Conservation (phyloP, 30 jellyfish, hydroid and myxozoan species). For the Turritopsis rubra region DNA sequence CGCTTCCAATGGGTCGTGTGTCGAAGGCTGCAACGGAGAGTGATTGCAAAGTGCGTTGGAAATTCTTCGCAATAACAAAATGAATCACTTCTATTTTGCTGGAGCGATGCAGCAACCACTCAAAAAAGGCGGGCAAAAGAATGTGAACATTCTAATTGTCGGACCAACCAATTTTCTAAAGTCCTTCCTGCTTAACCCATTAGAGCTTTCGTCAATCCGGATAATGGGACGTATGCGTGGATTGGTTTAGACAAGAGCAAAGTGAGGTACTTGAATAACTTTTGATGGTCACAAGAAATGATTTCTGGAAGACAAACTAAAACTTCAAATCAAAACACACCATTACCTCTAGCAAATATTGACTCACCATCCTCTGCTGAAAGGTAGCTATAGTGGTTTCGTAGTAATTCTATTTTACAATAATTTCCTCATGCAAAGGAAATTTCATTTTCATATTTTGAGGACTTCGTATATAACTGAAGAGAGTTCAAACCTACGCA, state of each 20-base stretch:
- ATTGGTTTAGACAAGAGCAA: constrained; percentile 28
- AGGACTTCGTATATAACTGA: no score
- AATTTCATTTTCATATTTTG: no score
- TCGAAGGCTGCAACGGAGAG: constrained; percentile 31
- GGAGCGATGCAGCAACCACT: constrained; percentile 28
- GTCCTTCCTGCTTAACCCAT: constrained; percentile 31
- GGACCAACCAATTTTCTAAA: constrained; percentile 34
- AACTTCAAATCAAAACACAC: no score
- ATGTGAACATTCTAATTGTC: constrained; percentile 13
- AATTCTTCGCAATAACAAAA: constrained; percentile 28
- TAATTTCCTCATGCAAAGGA: no score
- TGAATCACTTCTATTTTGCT: constrained; percentile 29
- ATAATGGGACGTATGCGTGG: constrained; percentile 40
- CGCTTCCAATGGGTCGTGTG: constrained; percentile 27
- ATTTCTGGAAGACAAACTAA: constrained; percentile 37
- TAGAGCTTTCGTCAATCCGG: constrained; percentile 42
- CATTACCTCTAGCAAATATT: no score
- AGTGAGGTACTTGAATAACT: constrained; percentile 34
- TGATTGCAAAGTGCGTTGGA: constrained; percentile 37
- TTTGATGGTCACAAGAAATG: constrained; percentile 38
- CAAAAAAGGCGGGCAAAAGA: constrained; percentile 33
- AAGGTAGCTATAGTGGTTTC: no score
- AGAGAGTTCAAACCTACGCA: no score
- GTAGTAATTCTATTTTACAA: no score
- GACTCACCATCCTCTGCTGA: no score